Percentiles rank a stretch among this genome's conserved stretches.
Conservation (phyloP, 1,140 invertebrate species). For the Solen grandis region DNA sequence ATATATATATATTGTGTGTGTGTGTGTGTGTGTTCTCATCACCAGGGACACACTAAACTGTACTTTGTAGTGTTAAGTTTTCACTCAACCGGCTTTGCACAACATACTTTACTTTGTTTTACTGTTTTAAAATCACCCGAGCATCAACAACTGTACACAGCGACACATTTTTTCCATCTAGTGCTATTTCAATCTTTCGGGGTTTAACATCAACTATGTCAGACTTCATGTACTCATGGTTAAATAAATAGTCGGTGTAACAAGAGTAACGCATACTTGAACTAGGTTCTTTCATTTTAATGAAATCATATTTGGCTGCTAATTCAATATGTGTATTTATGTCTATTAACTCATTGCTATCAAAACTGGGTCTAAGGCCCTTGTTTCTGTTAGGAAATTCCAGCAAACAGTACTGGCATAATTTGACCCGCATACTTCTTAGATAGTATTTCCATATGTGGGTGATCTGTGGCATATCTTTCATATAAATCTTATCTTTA, state of each 20-base stretch:
- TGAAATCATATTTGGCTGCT: not conserved
- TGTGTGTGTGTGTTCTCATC: no score
- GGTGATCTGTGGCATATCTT: no score
- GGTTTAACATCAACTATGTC: not conserved
- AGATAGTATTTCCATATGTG: slow-evolving; percentile 3
- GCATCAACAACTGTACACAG: slow-evolving; percentile 7
- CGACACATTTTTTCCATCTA: not conserved
- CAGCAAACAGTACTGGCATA: not conserved
- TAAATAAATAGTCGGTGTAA: not conserved
- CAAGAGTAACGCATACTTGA: not conserved
- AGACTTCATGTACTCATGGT: slow-evolving; percentile 2
- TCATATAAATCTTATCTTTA: no score
- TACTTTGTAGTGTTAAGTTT: slow-evolving; percentile 4
- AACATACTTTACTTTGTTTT: slow-evolving; percentile 4
- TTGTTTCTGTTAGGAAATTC: slow-evolving; percentile 9
- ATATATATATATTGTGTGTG: no score
- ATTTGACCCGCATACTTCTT: slow-evolving; percentile 8
- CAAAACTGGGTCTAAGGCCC: slow-evolving; percentile 4
- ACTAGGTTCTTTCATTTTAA: not conserved
- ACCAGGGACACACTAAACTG: slow-evolving; percentile 1
- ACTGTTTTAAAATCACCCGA: slow-evolving; percentile 14
- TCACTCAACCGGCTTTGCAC: slow-evolving; percentile 11
- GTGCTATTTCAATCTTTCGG: not conserved
- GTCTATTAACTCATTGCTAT: not conserved
- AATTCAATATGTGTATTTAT: not conserved